These are phyloP conservation scores for Microctonus hyperodae DNA, from an alignment of 2,888 invertebrate genomes.

Conservation along the genomic window DNA sequence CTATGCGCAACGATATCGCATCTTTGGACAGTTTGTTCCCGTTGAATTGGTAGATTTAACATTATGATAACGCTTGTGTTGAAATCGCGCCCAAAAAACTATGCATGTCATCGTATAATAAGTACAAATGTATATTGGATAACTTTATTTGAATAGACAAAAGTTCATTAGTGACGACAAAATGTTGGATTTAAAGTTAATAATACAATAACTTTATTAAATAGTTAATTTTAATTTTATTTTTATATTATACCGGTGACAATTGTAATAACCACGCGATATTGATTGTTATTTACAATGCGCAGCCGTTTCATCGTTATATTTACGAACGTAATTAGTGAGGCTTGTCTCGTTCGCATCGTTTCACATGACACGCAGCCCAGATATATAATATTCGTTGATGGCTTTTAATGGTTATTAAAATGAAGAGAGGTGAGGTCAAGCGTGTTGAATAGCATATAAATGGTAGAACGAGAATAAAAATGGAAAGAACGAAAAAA, in stretches of 20 bases:
- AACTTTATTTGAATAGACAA: background rate
- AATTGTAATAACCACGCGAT: constrained; percentile 12
- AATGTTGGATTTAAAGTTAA: background rate
- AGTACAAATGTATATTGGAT: background rate
- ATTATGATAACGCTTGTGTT: constrained; percentile 43
- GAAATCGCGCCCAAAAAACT: constrained; percentile 27
- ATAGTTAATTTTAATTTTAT: background rate
- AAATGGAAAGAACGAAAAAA: background rate
- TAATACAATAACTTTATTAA: background rate
- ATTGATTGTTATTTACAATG: constrained; percentile 18
- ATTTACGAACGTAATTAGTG: constrained; percentile 16
- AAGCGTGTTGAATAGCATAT: constrained; percentile 11
- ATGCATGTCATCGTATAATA: background rate
- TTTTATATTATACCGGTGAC: background rate
- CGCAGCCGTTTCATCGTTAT: constrained; percentile 1
- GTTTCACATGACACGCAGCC: constrained; percentile 17
- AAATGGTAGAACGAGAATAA: constrained; percentile 1
- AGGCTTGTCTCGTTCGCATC: constrained; percentile 16
- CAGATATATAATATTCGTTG: constrained; percentile 13
- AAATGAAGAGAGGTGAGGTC: constrained; percentile 20
- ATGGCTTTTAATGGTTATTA: constrained; percentile 27
- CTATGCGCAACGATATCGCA: constrained; percentile 33
- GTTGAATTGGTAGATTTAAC: constrained; percentile 44
- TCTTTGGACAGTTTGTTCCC: constrained; percentile 40
- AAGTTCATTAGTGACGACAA: background rate